A percentile compares a stretch with the other conserved stretches of the same genome.
These are phyloP conservation scores for Daubentonia madagascariensis DNA, from an alignment of 2,113 vertebrate genomes.

Conservation along the genomic window DNA sequence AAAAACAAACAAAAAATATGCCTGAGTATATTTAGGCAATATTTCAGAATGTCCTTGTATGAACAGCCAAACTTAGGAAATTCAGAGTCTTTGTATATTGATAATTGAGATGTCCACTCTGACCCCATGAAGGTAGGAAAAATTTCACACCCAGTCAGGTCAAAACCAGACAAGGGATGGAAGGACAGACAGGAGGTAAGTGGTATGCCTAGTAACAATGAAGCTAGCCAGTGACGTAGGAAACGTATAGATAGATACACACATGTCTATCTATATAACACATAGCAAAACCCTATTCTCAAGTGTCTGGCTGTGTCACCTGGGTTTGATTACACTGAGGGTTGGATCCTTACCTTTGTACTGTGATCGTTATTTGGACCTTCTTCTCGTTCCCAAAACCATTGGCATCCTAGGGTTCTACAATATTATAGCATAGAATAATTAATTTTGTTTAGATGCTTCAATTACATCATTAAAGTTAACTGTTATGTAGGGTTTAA, in stretches of 20 bases:
- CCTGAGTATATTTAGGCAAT: background rate
- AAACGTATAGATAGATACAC: background rate
- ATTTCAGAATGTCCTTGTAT: background rate
- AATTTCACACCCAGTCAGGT: background rate
- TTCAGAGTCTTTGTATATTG: background rate
- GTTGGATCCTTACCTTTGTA: background rate
- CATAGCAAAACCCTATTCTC: background rate
- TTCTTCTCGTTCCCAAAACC: background rate
- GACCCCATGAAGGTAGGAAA: background rate
- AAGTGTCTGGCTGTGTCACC: background rate
- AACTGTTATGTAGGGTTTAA: background rate
- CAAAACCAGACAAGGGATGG: background rate
- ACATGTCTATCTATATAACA: background rate
- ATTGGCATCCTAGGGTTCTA: background rate
- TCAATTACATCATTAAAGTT: background rate
- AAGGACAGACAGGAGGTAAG: background rate
- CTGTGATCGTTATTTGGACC: no score
- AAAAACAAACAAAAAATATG: background rate
- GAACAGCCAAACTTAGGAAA: background rate
- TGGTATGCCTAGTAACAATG: background rate
- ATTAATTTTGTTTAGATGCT: background rate
- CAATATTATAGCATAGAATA: background rate
- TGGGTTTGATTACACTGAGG: background rate
- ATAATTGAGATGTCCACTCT: background rate
- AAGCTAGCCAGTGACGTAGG: accelerated